phyloP scores from a whole-genome alignment of 1,140 invertebrate genomes.

The Drosophila insularis region DNA sequence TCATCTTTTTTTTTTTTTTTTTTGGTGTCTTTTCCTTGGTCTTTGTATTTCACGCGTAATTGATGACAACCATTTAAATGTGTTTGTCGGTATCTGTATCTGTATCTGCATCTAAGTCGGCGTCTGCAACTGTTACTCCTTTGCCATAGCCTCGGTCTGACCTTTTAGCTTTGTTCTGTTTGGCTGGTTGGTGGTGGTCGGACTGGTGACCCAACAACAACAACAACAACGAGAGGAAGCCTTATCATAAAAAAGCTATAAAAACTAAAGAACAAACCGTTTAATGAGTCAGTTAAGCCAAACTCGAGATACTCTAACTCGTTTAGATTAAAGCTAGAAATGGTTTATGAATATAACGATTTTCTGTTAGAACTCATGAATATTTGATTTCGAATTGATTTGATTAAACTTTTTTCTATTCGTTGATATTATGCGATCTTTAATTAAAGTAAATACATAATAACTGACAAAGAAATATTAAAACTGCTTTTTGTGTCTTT shows the following conservation, averaged over 20 bases:
- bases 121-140: slow-evolving; percentile 5
- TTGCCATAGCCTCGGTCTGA: slow-evolving; percentile 11
- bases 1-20: not conserved
- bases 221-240: not conserved
- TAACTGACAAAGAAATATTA: no score
- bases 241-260: slow-evolving; percentile 34
- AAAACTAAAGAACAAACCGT: slow-evolving; percentile 21
- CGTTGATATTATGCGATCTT: no score
- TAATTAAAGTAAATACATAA: no score
- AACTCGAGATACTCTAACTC: not conserved
- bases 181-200: not conserved
- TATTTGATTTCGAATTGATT: no score
- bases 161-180: slow-evolving; percentile 25
- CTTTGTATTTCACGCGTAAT: slow-evolving; percentile 55
- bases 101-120: not conserved
- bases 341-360: no score
- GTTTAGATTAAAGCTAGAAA: no score
- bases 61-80: slow-evolving; percentile 65
- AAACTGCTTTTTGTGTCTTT: no score
- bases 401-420: no score
- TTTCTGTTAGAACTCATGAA: no score
- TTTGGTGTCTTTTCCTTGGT: slow-evolving; percentile 7
- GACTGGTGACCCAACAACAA: not conserved
- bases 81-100: slow-evolving; percentile 16
- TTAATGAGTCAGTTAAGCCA: not conserved